Percentiles rank a stretch among this genome's conserved stretches.
Evolutionary conservation across 2,113 vertebrate genomes (phyloP).

Genomic region (Brevimyrus niger): DNA sequence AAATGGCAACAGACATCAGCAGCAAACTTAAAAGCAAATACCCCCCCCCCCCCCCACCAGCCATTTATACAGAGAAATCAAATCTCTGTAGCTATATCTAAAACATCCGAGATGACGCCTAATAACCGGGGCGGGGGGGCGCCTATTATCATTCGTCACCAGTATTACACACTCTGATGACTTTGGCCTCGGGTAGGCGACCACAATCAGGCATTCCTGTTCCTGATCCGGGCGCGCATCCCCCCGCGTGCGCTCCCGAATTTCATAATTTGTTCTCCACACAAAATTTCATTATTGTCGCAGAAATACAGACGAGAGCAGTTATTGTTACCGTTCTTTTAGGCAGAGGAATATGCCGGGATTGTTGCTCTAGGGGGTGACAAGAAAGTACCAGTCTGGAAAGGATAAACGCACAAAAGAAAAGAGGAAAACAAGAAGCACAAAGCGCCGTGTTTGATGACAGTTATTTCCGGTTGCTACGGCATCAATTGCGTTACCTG

Average conservation of each 20-base stretch:
- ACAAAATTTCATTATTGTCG: background rate
- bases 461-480: background rate
- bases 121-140: background rate
- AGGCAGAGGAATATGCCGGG: background rate
- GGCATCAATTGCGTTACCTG: background rate
- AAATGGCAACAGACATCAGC: background rate
- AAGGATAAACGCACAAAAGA: background rate
- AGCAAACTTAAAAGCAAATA: background rate
- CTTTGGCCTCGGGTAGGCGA: background rate
- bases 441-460: background rate
- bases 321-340: background rate
- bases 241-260: background rate
- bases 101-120: background rate
- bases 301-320: background rate
- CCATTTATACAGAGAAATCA: background rate
- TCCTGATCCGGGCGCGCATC: background rate
- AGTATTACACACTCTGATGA: background rate
- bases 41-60: background rate
- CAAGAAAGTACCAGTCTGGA: background rate
- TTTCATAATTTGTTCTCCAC: background rate
- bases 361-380: background rate
- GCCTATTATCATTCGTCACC: background rate
- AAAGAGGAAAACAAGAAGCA: too few relatives aligned
- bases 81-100: background rate
- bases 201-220: background rate